Conservation (phyloP, 2,797 vertebrate species). For the Mareca strepera region DNA sequence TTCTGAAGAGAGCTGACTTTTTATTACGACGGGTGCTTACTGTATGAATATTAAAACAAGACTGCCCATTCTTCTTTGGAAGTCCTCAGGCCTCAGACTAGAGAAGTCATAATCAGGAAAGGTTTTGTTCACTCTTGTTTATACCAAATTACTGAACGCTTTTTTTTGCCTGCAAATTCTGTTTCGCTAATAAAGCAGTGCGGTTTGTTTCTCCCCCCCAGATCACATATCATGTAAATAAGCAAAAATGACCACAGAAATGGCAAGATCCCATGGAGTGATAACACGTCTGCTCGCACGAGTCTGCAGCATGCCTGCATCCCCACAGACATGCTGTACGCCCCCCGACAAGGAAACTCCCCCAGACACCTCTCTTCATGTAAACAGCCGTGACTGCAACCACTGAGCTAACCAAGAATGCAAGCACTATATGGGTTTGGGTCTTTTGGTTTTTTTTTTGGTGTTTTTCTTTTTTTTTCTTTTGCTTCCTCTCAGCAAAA, state of each 20-base stretch:
- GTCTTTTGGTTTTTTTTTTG: too few relatives aligned
- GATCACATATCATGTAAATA: background rate
- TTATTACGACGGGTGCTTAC: background rate
- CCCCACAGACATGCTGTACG: background rate
- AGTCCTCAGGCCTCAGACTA: slow-evolving; percentile 18
- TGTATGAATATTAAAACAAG: slow-evolving; percentile 21
- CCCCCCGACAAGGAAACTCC: background rate
- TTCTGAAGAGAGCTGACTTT: background rate
- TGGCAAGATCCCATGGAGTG: background rate
- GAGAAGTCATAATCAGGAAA: background rate
- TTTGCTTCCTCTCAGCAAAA: background rate
- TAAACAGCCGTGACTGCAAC: rapidly evolving
- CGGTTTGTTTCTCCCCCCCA: background rate
- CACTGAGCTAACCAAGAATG: background rate
- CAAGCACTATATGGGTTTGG: rapidly evolving
- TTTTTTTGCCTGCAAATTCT: slow-evolving; percentile 17
- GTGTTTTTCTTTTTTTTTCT: rapidly evolving
- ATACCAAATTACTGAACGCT: background rate
- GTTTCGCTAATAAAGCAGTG: rapidly evolving
- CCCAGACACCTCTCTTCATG: background rate
- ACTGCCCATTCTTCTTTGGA: background rate
- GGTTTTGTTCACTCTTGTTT: slow-evolving; percentile 31
- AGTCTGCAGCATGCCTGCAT: rapidly evolving
- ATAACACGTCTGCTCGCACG: background rate
- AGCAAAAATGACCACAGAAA: background rate